Conservation (phyloP, 2,797 vertebrate species). For the Sebastes nivosus region DNA sequence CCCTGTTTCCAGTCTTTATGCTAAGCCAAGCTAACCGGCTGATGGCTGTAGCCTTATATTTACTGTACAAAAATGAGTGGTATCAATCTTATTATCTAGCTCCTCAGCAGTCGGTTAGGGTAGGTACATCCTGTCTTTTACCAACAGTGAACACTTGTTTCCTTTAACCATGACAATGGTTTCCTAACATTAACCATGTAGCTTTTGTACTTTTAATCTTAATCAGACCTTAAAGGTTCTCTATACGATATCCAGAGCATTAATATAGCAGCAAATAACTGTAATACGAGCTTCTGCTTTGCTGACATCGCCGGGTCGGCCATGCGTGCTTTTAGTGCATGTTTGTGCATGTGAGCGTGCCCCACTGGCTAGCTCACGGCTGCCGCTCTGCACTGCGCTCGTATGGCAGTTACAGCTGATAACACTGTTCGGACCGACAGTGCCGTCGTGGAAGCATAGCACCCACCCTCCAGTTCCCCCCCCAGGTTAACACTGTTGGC, state of each 20-base stretch:
- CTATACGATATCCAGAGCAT: background rate
- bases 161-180: background rate
- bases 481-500: too few species aligned
- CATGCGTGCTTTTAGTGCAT: background rate
- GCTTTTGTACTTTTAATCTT: background rate
- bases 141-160: background rate
- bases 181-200: background rate
- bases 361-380: too few species aligned
- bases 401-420: too few species aligned
- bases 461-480: too few species aligned
- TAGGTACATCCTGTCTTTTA: background rate
- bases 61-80: background rate
- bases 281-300: background rate
- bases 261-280: background rate
- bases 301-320: background rate
- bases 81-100: background rate
- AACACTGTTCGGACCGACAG: too few species aligned
- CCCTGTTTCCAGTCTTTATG: background rate
- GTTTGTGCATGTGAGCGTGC: background rate
- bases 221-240: background rate
- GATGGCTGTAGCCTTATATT: background rate
- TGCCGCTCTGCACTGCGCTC: too few species aligned
- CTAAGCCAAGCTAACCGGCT: background rate
- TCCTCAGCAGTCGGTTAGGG: background rate
- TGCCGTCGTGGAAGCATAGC: background rate